These are phyloP conservation scores for Rhorus exstirpatorius DNA, from an alignment of 2,888 invertebrate species.

Conservation along the genomic window DNA sequence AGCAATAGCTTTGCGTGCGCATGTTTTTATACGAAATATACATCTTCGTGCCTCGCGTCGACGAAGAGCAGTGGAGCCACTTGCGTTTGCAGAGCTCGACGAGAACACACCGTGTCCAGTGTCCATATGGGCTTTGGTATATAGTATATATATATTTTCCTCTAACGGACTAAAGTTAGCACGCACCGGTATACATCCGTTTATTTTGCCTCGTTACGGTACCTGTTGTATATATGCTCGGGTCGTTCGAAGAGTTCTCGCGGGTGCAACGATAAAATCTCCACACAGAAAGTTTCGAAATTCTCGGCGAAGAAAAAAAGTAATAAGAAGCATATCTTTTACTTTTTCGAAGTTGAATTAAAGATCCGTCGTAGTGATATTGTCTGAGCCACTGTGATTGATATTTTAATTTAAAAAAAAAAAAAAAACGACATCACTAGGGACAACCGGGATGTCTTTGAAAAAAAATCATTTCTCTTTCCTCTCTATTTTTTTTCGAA, in stretches of 20 bases:
- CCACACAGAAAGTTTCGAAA: background rate
- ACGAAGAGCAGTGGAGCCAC: background rate
- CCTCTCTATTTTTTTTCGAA: no score
- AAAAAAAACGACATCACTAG: no score
- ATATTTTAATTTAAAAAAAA: background rate
- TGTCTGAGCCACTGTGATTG: constrained; percentile 32
- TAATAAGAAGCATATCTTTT: no score
- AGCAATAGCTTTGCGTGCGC: constrained; percentile 10
- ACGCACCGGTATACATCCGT: constrained; percentile 62
- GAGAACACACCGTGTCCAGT: constrained; percentile 9
- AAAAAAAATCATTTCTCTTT: no score
- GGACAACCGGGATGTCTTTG: no score
- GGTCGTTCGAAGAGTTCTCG: background rate
- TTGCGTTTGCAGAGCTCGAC: constrained; percentile 4
- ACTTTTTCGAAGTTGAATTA: no score
- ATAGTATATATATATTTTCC: no score
- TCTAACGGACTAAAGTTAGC: constrained; percentile 71
- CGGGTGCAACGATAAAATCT: background rate
- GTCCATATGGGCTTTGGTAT: constrained; percentile 37
- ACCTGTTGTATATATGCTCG: constrained; percentile 65
- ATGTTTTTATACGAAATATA: constrained; percentile 7
- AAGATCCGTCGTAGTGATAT: constrained; percentile 32
- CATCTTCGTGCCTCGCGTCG: constrained; percentile 6
- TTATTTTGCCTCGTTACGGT: constrained; percentile 67
- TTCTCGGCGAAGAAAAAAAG: background rate